Percentiles rank a stretch among this genome's conserved stretches.
Conservation (phyloP, 2,797 vertebrate genomes). For the Tadarida brasiliensis region DNA sequence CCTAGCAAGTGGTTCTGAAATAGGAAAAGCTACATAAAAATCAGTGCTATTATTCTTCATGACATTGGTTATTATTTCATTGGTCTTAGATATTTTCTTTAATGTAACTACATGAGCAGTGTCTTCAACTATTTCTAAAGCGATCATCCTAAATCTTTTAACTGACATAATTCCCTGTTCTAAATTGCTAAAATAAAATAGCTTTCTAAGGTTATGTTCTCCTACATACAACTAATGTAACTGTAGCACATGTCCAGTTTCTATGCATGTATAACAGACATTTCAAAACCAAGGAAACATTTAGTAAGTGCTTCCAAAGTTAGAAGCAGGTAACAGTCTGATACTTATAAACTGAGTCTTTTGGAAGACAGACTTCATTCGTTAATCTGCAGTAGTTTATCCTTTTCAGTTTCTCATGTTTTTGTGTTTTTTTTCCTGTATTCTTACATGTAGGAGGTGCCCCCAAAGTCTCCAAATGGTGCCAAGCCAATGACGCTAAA, state of each 20-base stretch:
- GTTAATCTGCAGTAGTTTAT: not conserved
- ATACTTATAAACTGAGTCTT: constrained; percentile 36
- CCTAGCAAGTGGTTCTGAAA: not conserved
- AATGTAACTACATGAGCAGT: not conserved
- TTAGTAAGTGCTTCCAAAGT: constrained; percentile 26
- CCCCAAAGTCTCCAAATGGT: not conserved
- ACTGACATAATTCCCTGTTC: not conserved
- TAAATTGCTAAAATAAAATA: constrained; percentile 59
- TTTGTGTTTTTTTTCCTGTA: not conserved
- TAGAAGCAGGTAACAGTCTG: constrained; percentile 49
- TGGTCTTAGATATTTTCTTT: constrained; percentile 18
- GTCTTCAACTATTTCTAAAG: constrained; percentile 27
- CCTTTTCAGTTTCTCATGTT: not conserved
- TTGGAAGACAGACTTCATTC: not conserved
- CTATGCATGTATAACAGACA: not conserved
- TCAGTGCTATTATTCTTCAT: not conserved
- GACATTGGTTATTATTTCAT: not conserved
- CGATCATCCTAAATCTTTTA: constrained; percentile 28
- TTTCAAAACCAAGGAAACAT: constrained; percentile 58
- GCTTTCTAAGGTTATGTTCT: constrained; percentile 1
- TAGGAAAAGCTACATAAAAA: constrained; percentile 37
- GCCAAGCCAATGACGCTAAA: not conserved
- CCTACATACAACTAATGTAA: not conserved
- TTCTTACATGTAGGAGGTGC: not conserved
- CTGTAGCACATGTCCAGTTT: constrained; percentile 3